Percentiles rank a stretch among this genome's conserved stretches.
These are phyloP conservation scores for Drosophila flavopinicola DNA, from an alignment of 2,888 invertebrate species.

Conservation along the genomic window DNA sequence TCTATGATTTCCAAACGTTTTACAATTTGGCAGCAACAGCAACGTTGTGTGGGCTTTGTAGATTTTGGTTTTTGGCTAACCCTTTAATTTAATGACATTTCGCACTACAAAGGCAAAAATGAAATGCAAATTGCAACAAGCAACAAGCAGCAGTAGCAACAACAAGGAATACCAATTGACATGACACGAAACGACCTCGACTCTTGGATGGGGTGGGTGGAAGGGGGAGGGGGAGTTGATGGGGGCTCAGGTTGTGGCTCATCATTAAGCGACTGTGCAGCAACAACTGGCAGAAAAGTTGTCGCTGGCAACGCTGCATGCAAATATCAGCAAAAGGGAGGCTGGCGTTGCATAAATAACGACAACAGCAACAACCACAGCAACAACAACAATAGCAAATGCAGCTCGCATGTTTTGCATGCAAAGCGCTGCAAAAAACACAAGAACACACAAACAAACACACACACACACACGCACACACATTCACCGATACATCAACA, in stretches of 20 bases:
- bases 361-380: conserved; percentile 37
- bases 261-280: conserved; percentile 66
- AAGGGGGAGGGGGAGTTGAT: no score
- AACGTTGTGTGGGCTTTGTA: conserved; percentile 18
- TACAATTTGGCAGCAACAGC: conserved; percentile 15
- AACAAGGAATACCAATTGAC: conserved; percentile 43
- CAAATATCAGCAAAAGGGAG: conserved; percentile 57
- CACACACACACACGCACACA: conserved; percentile 7
- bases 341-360: conserved; percentile 69
- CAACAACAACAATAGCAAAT: conserved; percentile 33
- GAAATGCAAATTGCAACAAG: conserved; percentile 74
- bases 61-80: conserved; percentile 34
- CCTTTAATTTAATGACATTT: conserved; percentile 76
- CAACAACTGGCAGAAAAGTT: conserved; percentile 37
- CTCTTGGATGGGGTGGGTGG: conserved; percentile 35
- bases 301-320: conserved; percentile 49
- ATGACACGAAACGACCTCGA: conserved; percentile 65
- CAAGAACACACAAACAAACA: conserved; percentile 11
- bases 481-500: conserved; percentile 44
- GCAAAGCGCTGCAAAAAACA: conserved; percentile 64
- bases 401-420: conserved; percentile 63
- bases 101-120: conserved; percentile 66
- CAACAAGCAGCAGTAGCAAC: conserved; percentile 14
- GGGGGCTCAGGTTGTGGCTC: conserved; percentile 54
- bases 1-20: conserved; percentile 32